Evolutionary conservation across 2,888 invertebrate species (phyloP), one percentile per base, ranked within the genome.

Genomic region (Blera fallax): DNA sequence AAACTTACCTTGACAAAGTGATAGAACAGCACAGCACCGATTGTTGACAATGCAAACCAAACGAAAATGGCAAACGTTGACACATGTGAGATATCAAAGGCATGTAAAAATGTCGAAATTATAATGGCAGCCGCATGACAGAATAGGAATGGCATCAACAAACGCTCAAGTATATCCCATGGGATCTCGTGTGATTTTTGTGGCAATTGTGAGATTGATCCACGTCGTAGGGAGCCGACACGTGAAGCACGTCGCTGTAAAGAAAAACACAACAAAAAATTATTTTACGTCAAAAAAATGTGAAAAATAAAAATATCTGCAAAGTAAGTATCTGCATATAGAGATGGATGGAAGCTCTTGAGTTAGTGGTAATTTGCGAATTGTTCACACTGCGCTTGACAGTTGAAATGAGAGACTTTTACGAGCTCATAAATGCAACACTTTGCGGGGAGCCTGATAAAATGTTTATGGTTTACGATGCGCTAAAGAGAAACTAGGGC

Each of bases 91-190:
- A 97, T 95, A 89, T 95, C 94, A 87, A 96, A 92, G 43, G 94
- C 93, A 91, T 96, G 96, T 78, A 97, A 93, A 84, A 95, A 91
- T 48, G 95, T 94, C 58, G 96, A 96, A 56, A 96, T 91, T 87
- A 96, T 94, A 79, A 96, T 95, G 27, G 97, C 96, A 18, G 95
- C 94, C 3, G 96, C 96, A 91, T 97, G 96, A 90, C 96, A 96
- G 91, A 96, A 95, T 85, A 96, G 93, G 79, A 96, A 93, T 32
- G 97, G 97, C 89, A 96, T 93, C 64, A 96, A 93, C 89, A 96
- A 95, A 45, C 97, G 91, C 94, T 95, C 95, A 93, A 92, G 89
- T 90, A 94, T 94, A 89, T 94, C 94, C 94, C 94, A 94, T 81
- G 95, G 95, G 87, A 95, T 94, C 91, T 95, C 95, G 90, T 95